These are phyloP conservation scores for Xenus cinereus DNA, from an alignment of 2,113 vertebrate species.

Conservation along the genomic window DNA sequence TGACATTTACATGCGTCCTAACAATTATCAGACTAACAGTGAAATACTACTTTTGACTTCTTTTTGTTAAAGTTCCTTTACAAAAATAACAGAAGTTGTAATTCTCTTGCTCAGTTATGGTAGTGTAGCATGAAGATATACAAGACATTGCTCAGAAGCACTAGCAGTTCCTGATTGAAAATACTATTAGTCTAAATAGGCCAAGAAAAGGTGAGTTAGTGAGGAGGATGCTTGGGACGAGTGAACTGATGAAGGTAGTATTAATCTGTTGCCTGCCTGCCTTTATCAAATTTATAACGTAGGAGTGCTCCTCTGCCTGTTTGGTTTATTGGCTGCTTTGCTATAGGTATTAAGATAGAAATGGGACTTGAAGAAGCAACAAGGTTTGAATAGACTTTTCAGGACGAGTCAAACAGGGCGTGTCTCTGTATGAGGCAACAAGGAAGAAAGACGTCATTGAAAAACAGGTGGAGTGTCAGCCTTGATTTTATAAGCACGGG, in stretches of 20 bases:
- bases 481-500: neutral
- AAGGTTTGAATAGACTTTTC: neutral
- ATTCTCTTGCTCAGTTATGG: neutral
- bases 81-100: neutral
- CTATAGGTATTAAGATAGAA: neutral
- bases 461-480: neutral
- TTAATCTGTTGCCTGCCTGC: neutral
- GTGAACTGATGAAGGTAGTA: neutral
- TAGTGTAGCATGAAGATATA: neutral
- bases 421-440: neutral
- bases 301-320: neutral
- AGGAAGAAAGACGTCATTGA: neutral
- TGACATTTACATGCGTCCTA: neutral
- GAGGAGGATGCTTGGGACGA: neutral
- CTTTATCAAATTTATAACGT: neutral
- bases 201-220: neutral
- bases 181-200: neutral
- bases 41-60: neutral
- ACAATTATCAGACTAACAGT: neutral
- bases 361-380: neutral
- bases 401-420: neutral
- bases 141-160: neutral
- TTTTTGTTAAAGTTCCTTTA: neutral
- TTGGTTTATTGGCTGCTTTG: neutral
- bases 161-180: neutral